Percentiles rank a stretch among this genome's conserved stretches.
These are phyloP conservation scores for Drosophila pectinifera DNA, from an alignment of 1,140 invertebrate species.

Conservation along the genomic window DNA sequence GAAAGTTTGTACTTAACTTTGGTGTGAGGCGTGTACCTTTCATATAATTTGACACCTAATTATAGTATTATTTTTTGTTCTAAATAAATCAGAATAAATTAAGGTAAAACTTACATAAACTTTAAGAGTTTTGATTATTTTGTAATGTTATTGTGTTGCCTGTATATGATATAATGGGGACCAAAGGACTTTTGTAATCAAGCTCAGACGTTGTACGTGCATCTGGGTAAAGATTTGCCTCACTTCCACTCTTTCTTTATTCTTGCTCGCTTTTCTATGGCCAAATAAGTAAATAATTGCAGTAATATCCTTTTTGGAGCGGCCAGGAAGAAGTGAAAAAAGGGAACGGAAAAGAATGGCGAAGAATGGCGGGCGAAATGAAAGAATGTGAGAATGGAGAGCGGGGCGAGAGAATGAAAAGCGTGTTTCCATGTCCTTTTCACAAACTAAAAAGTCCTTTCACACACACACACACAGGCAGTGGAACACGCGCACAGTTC, in stretches of 20 bases:
- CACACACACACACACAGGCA: constrained; percentile 53
- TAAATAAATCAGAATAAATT: no score
- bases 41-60: no score
- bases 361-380: constrained; percentile 63
- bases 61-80: not conserved
- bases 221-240: constrained; percentile 51
- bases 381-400: constrained; percentile 70
- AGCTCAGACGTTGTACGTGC: constrained; percentile 42
- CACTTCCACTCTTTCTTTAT: constrained; percentile 54
- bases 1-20: no score
- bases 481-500: constrained; percentile 32
- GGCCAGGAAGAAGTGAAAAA: constrained; percentile 52
- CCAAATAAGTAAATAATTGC: constrained; percentile 83
- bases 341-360: constrained; percentile 47
- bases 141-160: not conserved
- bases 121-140: not conserved
- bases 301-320: constrained; percentile 80
- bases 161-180: constrained; percentile 17
- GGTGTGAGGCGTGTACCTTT: no score
- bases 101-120: not conserved
- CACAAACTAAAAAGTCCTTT: constrained; percentile 82
- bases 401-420: constrained; percentile 66
- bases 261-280: constrained; percentile 69
- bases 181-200: constrained; percentile 25
- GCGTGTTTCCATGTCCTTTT: constrained; percentile 83